A percentile compares a stretch with the other conserved stretches of the same genome.
Evolutionary conservation across 2,888 invertebrate species (phyloP).

Genomic region (Stramonita haemastoma): DNA sequence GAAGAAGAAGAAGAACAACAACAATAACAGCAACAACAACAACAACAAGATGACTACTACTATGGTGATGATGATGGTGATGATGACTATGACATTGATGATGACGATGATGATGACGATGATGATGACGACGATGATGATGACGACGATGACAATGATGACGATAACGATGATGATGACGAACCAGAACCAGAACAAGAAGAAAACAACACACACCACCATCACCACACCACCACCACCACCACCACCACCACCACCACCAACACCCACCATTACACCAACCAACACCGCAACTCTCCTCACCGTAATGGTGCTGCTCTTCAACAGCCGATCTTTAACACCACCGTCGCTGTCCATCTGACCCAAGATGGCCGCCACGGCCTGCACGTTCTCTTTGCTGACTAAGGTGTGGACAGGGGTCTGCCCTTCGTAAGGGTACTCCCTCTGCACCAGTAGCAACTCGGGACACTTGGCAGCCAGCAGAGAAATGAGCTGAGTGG

Average conservation of each 20-base stretch:
- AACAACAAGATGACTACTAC: too few species aligned
- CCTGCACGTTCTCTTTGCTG: conserved; percentile 49
- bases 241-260: too few species aligned
- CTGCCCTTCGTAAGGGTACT: conserved; percentile 53
- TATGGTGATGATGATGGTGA: too few species aligned
- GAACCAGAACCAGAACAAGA: too few species aligned
- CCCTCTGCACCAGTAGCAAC: conserved; percentile 33
- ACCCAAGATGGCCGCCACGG: conserved; percentile 45
- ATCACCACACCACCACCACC: too few species aligned
- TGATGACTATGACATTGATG: not conserved
- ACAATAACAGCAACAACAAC: too few species aligned
- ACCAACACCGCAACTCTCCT: not conserved
- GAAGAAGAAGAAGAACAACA: too few species aligned
- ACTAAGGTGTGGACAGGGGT: conserved; percentile 57
- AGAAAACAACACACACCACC: too few species aligned
- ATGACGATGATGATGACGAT: not conserved
- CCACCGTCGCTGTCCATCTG: not conserved
- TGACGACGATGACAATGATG: too few species aligned
- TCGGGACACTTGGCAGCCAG: conserved; percentile 35
- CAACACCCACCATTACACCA: too few species aligned
- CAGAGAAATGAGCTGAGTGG: not conserved
- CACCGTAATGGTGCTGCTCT: not conserved
- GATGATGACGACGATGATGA: too few species aligned
- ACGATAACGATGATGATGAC: not conserved
- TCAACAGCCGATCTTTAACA: not conserved